Evolutionary conservation across 2,888 invertebrate genomes (phyloP).

Genomic region (Leptogaster cylindrica): DNA sequence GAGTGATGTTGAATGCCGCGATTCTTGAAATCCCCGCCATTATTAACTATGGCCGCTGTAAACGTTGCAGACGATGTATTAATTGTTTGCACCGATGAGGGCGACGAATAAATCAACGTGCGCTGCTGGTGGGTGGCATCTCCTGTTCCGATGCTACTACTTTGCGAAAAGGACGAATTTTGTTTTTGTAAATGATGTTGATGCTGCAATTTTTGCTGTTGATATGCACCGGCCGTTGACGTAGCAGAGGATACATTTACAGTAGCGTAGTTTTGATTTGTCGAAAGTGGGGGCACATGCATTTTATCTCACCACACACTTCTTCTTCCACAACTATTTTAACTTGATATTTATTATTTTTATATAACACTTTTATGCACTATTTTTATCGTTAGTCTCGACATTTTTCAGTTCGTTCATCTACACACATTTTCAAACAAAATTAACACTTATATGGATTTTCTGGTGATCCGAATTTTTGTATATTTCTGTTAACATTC

Average conservation of each 20-base stretch:
- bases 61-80: conserved; percentile 34
- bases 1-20: conserved; percentile 32
- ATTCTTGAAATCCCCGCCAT: conserved; percentile 5
- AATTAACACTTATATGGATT: conserved; percentile 13
- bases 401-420: conserved; percentile 1
- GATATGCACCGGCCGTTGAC: conserved; percentile 40
- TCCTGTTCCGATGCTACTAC: background rate
- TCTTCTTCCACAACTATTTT: conserved; percentile 24
- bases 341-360: background rate
- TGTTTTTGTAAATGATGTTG: conserved; percentile 34
- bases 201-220: conserved; percentile 40
- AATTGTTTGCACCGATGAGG: conserved; percentile 28
- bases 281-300: conserved; percentile 49
- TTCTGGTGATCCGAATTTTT: background rate
- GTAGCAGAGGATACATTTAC: conserved; percentile 48
- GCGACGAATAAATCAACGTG: conserved; percentile 40
- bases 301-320: conserved; percentile 42
- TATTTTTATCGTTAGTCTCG: background rate
- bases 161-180: conserved; percentile 38
- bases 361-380: conserved; percentile 1
- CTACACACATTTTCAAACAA: background rate
- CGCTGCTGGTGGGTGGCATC: conserved; percentile 48
- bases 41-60: conserved; percentile 17
- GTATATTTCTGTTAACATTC: conserved; percentile 3
- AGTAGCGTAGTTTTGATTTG: conserved; percentile 49